These are phyloP conservation scores for Chascanopsetta lugubris DNA, from an alignment of 2,113 vertebrate species.

Conservation along the genomic window DNA sequence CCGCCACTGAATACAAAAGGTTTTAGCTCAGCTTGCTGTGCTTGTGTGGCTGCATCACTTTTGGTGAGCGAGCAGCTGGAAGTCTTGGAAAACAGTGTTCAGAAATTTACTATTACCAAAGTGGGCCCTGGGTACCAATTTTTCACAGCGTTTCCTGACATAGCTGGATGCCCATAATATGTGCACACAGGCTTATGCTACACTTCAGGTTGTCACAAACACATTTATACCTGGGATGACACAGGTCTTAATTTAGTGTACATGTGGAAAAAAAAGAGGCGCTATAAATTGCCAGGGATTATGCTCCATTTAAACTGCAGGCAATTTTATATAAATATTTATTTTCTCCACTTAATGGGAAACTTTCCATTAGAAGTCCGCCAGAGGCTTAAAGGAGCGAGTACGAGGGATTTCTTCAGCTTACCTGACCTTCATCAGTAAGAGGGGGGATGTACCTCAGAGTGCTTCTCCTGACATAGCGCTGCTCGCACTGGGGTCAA, in stretches of 20 bases:
- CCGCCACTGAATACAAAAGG: not conserved
- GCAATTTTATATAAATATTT: not conserved
- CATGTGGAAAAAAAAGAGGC: slow-evolving; percentile 9
- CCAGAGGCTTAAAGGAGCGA: not conserved
- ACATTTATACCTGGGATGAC: not conserved
- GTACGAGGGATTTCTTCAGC: slow-evolving; percentile 1
- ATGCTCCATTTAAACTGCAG: not conserved
- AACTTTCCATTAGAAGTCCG: not conserved
- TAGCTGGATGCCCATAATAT: slow-evolving; percentile 25
- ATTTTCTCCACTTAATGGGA: not conserved
- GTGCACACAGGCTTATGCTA: slow-evolving; percentile 13
- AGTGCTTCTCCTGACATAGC: not conserved
- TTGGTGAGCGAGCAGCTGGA: slow-evolving; percentile 17
- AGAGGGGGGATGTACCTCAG: not conserved
- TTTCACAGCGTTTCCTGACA: not conserved
- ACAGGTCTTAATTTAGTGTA: not conserved
- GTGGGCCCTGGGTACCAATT: not conserved
- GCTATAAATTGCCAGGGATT: not conserved
- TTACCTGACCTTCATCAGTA: slow-evolving; percentile 22
- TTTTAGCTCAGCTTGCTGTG: slow-evolving; percentile 6
- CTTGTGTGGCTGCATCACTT: slow-evolving; percentile 3
- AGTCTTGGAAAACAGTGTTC: slow-evolving; percentile 23
- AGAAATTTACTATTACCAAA: slow-evolving; percentile 26
- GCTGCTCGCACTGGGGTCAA: slow-evolving; percentile 1
- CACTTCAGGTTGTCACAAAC: slow-evolving; percentile 20